Evolutionary conservation across 2,113 vertebrate species (phyloP), one percentile per base, ranked within the genome.

Genomic region (Smithornis capensis): DNA sequence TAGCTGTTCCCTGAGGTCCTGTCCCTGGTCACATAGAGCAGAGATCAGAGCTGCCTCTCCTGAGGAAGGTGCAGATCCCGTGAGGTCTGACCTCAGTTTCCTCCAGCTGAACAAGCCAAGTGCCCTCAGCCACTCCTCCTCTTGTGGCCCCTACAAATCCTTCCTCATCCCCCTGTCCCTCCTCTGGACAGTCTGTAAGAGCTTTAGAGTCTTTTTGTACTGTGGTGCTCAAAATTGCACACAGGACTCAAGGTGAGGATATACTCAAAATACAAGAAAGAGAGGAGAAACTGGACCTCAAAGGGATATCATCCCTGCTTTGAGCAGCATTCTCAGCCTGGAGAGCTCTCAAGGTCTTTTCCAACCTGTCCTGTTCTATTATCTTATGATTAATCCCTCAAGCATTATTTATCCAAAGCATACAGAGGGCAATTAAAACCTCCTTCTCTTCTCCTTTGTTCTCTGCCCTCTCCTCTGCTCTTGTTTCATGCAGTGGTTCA

Each of bases 221-320:
- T 56, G 33, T 1, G 10, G 56, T 35, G 55, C 18, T 12, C 38
- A 38, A 62, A 38, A 38, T 7, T 10, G 52, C 28, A 18, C 33
- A 12, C 16, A 42, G 71, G 25, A 35, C 31, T 57, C 2, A 1
- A 29, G 16, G 10, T 50, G 62, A 42, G 35, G 25, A 62, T 16
- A 65, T 9, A 53, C 3, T 37, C 9, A 21, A 33, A 73, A 73
- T 27, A 53, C 38, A 79, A 19, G 23, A 21, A 19, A 31, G 12
- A 12, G 3, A 1, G 21, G 44, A 45, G 21, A 31, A 83, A 57
- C 21, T 3, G 31, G 22, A 22, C 22, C 17, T 81, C 31, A 5
- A 0, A 0, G 5, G 44, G 19, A 21, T 2, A 4, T 4, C 40
- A 42, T 22, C 40, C 56, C 27, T 44, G 31, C 63, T 55, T 7